Base-by-base conservation (phyloP, 2,113 vertebrate genomes). In the Burhinus oedicnemus region DNA sequence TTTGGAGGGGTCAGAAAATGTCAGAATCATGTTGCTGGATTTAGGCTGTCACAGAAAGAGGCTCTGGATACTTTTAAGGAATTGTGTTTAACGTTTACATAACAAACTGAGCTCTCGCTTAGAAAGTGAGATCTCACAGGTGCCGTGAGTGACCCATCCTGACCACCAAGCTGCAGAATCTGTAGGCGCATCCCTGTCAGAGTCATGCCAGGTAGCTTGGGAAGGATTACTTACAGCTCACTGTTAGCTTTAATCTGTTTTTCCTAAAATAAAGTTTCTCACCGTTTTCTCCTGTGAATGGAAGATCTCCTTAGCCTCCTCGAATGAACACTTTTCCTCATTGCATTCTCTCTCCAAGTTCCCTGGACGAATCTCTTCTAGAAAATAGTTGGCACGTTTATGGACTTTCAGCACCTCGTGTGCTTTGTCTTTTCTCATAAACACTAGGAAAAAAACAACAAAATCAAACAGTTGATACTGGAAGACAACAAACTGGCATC, bases 231-330 rank as follows among this genome's bases (percentile, higher is more conserved):
- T 22, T 25, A 61, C 18, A 52, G 42, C 47, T 88, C 36, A 42
- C 42, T 29, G 16, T 40, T 36, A 38, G 45, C 29, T 30, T 29
- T 6, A 25, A 40, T n/a, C 44, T 60, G 3, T 25, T 78, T 87
- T 54, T 44, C 45, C 75, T 78, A 23, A 66, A 77, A 52, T 23
- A 19, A 52, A 44, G 12, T 25, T 68, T 17, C 79, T 86, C 96
- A 99, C 98, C 12, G 97, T 99, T 94, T 98, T 99, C 97, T 99
- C 98, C 23, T 60, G 96, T 1, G 97, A 98, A 88, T 98, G 98
- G 96, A 99, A 99, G 95, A 99, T 99, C 95, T 99, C 99, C 6
- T 95, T 79, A 1, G 98, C 99, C 93, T 99, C 99, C 95, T 99
- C 98, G 86, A 98, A 98, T 0, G 98, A 99, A 87, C 99, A 99